Conservation (phyloP, 2,113 vertebrate species). For the Grammomys dolichurus region DNA sequence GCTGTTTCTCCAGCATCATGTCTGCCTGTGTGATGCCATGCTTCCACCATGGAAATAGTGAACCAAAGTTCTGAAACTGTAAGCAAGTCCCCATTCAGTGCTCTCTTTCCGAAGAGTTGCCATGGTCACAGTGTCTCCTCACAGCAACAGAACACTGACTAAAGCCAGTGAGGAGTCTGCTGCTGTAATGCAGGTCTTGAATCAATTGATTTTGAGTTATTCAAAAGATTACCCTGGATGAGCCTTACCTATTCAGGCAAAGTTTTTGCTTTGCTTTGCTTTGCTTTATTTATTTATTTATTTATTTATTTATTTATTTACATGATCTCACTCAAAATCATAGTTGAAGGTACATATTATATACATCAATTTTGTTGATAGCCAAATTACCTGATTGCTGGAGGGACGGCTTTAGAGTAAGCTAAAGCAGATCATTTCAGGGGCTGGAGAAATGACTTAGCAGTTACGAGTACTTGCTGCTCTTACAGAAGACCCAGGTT, state of each 20-base stretch:
- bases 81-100: background rate
- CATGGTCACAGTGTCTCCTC: background rate
- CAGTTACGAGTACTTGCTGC: background rate
- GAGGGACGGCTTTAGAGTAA: background rate
- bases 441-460: background rate
- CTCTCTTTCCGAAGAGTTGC: background rate
- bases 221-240: background rate
- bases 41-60: background rate
- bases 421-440: background rate
- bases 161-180: background rate
- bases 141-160: background rate
- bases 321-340: background rate
- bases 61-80: background rate
- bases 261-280: background rate
- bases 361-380: background rate
- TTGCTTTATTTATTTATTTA: too few relatives aligned
- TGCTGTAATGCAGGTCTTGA: background rate
- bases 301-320: background rate
- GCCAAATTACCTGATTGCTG: background rate
- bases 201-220: slow-evolving; percentile 1
- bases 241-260: background rate
- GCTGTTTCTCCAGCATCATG: background rate
- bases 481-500: background rate
- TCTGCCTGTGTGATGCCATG: background rate
- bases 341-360: background rate